Conservation (phyloP, 2,113 vertebrate genomes). For the Campylomormyrus numenius region DNA sequence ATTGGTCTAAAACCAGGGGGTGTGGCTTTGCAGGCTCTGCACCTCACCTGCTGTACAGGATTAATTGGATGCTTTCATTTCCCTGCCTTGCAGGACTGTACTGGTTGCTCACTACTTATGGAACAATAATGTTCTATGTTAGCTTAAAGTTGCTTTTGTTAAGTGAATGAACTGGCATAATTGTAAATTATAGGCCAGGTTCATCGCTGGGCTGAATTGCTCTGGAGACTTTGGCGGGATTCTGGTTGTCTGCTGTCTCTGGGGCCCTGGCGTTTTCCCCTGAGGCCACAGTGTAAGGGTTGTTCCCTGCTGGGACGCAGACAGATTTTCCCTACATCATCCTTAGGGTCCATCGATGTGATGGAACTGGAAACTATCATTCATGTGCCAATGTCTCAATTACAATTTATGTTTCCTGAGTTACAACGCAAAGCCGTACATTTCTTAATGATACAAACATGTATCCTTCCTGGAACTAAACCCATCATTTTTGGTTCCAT, state of each 20-base stretch:
- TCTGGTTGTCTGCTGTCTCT: neutral
- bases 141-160: neutral
- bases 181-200: neutral
- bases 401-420: neutral
- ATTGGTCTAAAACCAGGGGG: neutral
- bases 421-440: neutral
- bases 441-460: neutral
- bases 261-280: conserved; percentile 22
- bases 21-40: neutral
- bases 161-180: neutral
- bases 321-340: conserved; percentile 24
- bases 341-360: neutral
- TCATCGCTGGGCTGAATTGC: neutral
- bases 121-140: neutral
- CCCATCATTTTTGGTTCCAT: neutral
- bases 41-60: neutral
- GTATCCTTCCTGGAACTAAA: neutral
- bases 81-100: neutral
- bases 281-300: neutral
- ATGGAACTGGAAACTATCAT: neutral
- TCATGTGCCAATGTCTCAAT: neutral
- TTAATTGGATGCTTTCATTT: neutral
- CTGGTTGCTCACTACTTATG: neutral
- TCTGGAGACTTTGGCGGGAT: neutral
- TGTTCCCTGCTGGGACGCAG: neutral